Evolutionary conservation across 2,797 vertebrate genomes (phyloP), one percentile per base, ranked within the genome.

Genomic region (Coregonus suidteri): DNA sequence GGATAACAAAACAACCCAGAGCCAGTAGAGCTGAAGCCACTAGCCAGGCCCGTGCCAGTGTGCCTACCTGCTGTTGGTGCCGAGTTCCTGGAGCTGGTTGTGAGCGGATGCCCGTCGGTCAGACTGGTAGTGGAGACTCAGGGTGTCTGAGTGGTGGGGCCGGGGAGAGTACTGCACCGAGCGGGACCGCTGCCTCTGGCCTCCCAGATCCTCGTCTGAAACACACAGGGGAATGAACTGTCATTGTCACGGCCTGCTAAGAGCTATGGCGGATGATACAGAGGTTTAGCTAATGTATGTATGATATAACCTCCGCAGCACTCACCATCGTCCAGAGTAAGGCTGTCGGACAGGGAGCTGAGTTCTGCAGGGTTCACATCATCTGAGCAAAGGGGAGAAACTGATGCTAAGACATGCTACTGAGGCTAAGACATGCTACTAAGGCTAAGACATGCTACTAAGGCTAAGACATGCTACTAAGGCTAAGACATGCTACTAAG

Each of bases 291-390:
- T 67, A 67, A 68, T 31, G 14, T 65, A 30, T 65, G 9, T 3
- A 15, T 31, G 65, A 2, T 4, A 16, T 6, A 67, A 67, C 66
- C 30, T 18, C 30, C 4, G 47, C 9, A 9, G 35, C 73, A 90
- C 95, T 84, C 91, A 99, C 98, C 93, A 65, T 98, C 97, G 15
- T 99, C 98, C 79, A 95, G 94, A 74, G 95, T 96, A 76, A 96
- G 93, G 72, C 97, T 97, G 86, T 98, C 97, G 0, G 97, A 99
- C 71, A 99, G 91, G 67, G 97, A 98, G 88, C 97, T 98, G 88
- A 96, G 95, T 67, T 98, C 97, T 0, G 96, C 96, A 0, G 94
- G 94, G 78, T 96, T 96, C 62, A 94, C 89, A 64, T 99, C 97
- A 91, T 98, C 98, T 99, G 90, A 75, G 84, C 90, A 51, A 51